phyloP scores from a whole-genome alignment of 2,888 invertebrate genomes.

The Polydrusus tereticollis region DNA sequence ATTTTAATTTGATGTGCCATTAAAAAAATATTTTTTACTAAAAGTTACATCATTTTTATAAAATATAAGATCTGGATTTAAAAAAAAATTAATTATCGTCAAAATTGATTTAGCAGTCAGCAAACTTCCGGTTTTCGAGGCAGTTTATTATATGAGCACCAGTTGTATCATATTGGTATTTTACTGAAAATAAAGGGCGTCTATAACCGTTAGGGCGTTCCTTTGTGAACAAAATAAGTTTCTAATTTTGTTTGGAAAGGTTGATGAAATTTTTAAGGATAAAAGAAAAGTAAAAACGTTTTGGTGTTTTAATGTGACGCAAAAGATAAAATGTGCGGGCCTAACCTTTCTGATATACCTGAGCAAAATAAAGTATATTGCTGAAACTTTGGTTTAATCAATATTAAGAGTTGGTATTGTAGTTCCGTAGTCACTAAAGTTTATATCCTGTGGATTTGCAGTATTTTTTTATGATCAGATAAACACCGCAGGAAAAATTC shows the following conservation, averaged over 20 bases:
- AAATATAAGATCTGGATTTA: no score
- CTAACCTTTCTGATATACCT: not conserved
- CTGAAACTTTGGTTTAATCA: not conserved
- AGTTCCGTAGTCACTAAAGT: no score
- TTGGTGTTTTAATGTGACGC: not conserved
- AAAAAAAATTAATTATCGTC: no score
- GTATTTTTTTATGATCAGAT: no score
- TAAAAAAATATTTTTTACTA: no score
- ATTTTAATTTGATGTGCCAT: no score
- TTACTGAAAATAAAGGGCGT: constrained; percentile 6
- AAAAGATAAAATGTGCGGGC: not conserved
- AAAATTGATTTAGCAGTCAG: not conserved
- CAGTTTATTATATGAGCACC: not conserved
- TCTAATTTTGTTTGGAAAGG: constrained; percentile 4
- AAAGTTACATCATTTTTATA: no score
- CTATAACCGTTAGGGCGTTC: not conserved
- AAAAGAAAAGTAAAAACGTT: not conserved
- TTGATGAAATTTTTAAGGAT: not conserved
- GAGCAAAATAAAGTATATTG: not conserved
- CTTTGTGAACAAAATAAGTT: not conserved
- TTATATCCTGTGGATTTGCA: no score
- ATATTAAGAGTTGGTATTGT: no score
- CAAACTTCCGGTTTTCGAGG: not conserved
- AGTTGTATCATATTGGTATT: constrained; percentile 1
- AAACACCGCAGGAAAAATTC: no score